These are phyloP conservation scores for Myodes glareolus DNA, from an alignment of 2,113 vertebrate species.

Conservation along the genomic window DNA sequence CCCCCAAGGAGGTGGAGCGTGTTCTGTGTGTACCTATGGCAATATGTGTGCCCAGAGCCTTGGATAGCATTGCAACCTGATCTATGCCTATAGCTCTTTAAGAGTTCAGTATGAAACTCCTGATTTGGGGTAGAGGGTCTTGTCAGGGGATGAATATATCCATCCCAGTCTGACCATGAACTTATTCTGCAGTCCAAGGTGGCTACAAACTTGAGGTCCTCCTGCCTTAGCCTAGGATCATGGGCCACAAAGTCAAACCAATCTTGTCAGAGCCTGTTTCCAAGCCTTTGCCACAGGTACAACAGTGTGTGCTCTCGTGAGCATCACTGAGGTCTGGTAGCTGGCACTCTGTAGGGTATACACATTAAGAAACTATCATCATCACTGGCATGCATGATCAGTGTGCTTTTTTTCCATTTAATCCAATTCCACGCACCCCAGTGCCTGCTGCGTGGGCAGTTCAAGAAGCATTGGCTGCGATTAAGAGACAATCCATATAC, in stretches of 20 bases:
- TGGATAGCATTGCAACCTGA: neutral
- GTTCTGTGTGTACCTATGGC: too few relatives aligned
- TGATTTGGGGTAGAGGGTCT: too few relatives aligned
- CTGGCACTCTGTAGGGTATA: neutral
- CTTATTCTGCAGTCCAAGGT: neutral
- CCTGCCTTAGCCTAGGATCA: neutral
- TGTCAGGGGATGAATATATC: neutral
- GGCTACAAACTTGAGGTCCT: neutral
- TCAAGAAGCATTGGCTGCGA: fast-evolving
- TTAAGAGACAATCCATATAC: neutral
- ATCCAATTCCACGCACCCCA: fast-evolving
- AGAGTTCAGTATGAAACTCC: neutral
- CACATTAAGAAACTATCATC: too few relatives aligned
- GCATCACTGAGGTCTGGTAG: fast-evolving
- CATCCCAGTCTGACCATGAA: neutral
- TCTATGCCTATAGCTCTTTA: fast-evolving
- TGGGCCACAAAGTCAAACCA: neutral
- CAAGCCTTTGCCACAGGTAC: neutral
- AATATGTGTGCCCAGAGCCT: fast-evolving
- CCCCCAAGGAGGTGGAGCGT: neutral
- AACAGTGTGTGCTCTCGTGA: too few relatives aligned
- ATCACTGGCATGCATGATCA: too few relatives aligned
- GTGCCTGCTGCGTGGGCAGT: neutral
- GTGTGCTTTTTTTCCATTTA: neutral
- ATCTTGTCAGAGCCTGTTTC: neutral